Evolutionary conservation across 2,113 vertebrate genomes (phyloP).

Genomic region (Cyrtonyx montezumae): DNA sequence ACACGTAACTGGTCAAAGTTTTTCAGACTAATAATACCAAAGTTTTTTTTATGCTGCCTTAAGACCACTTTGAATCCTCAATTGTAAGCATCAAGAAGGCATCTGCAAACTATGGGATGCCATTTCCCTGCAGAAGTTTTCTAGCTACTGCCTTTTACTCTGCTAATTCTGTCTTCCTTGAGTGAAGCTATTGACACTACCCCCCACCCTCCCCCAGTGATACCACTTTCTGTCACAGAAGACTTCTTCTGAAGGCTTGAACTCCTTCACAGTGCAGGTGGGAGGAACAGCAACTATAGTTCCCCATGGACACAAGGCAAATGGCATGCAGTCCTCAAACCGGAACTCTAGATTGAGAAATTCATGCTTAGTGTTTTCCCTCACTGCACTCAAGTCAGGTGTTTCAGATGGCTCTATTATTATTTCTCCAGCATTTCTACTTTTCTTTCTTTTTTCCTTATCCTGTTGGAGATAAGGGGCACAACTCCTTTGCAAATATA

Average conservation of each 20-base stretch:
- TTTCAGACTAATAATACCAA: neutral
- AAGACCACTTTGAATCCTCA: neutral
- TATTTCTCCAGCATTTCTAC: neutral
- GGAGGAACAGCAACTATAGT: neutral
- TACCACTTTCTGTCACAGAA: neutral
- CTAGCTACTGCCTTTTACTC: neutral
- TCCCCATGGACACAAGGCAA: neutral
- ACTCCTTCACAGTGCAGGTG: neutral
- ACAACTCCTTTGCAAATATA: neutral
- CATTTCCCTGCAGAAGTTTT: neutral
- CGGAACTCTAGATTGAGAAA: neutral
- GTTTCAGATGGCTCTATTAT: neutral
- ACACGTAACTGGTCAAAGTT: rapidly evolving
- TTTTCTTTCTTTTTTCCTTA: neutral
- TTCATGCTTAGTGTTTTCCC: neutral
- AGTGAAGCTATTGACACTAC: neutral
- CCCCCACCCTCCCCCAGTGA: neutral
- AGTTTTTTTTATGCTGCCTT: neutral
- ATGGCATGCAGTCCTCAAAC: neutral
- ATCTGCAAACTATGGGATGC: neutral
- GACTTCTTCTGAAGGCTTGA: neutral
- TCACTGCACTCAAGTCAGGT: neutral
- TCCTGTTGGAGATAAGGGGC: neutral
- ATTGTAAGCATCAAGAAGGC: neutral
- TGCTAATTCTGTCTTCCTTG: neutral